phyloP scores from a whole-genome alignment of 2,888 invertebrate genomes.

The Trypoxylon attenuatum region DNA sequence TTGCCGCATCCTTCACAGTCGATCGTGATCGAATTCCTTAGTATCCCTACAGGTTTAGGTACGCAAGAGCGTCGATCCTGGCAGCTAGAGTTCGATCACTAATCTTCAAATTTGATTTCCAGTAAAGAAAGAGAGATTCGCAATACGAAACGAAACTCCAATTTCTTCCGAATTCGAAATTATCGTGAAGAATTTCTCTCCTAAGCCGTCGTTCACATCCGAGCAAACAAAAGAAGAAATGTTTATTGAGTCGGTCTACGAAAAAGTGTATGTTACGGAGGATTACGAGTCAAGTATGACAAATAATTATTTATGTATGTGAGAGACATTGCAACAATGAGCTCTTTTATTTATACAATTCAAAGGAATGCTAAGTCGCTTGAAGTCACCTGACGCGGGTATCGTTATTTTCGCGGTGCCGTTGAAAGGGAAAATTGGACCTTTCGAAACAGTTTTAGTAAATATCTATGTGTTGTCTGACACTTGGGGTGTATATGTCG shows the following conservation, averaged over 20 bases:
- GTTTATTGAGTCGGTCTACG: constrained; percentile 42
- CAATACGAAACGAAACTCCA: constrained; percentile 72
- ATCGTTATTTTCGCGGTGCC: constrained; percentile 67
- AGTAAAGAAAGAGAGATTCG: constrained; percentile 67
- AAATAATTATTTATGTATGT: no score
- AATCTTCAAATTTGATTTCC: constrained; percentile 35
- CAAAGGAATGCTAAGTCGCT: constrained; percentile 50
- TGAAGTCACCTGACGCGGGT: constrained; percentile 55
- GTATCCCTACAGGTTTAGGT: constrained; percentile 25
- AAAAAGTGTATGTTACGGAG: constrained; percentile 8
- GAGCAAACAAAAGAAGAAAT: constrained; percentile 33
- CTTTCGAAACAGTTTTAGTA: constrained; percentile 59
- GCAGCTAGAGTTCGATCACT: neutral
- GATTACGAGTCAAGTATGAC: constrained; percentile 15
- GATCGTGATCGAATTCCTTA: constrained; percentile 31
- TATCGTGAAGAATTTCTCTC: constrained; percentile 63
- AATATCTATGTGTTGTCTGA: constrained; percentile 73
- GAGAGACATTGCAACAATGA: no score
- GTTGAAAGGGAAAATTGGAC: constrained; percentile 52
- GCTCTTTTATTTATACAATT: no score
- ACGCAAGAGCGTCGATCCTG: neutral
- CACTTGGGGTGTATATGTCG: constrained; percentile 75
- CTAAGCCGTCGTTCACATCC: constrained; percentile 27
- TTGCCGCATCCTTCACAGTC: constrained; percentile 3
- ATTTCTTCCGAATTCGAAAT: constrained; percentile 54